Evolutionary conservation across 2,888 invertebrate genomes (phyloP).

Genomic region (Rotaria magnacalcarata): DNA sequence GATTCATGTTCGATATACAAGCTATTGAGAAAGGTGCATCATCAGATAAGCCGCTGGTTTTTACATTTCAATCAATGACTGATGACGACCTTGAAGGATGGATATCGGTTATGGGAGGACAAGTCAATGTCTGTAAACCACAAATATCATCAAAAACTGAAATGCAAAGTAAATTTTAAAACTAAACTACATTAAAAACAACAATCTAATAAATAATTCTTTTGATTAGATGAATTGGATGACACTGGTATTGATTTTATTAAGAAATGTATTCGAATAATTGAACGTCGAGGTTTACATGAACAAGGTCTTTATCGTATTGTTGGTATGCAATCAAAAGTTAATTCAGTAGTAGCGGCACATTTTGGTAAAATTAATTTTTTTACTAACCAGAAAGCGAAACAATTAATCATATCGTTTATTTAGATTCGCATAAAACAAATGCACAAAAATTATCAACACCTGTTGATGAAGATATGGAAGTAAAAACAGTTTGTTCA

Average conservation of each 20-base stretch:
- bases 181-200: too few relatives aligned
- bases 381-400: slow-evolving; percentile 61
- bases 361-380: slow-evolving; percentile 39
- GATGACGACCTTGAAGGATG: slow-evolving; percentile 82
- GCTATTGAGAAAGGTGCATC: slow-evolving; percentile 56
- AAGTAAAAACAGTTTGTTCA: slow-evolving; percentile 91
- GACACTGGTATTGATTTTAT: slow-evolving; percentile 86
- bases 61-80: slow-evolving; percentile 84
- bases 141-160: neutral
- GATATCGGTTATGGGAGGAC: slow-evolving; percentile 89
- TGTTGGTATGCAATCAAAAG: slow-evolving; percentile 90
- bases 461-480: slow-evolving; percentile 57
- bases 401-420: neutral
- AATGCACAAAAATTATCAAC: neutral
- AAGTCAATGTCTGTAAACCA: slow-evolving; percentile 63
- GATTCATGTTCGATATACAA: slow-evolving; percentile 83
- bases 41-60: slow-evolving; percentile 49
- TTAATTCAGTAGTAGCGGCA: slow-evolving; percentile 65
- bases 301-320: slow-evolving; percentile 91
- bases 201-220: neutral
- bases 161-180: slow-evolving; percentile 27
- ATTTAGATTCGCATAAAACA: slow-evolving; percentile 23
- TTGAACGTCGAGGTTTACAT: slow-evolving; percentile 81
- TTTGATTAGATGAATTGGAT: slow-evolving; percentile 64
- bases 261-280: slow-evolving; percentile 72